Evolutionary conservation across 2,113 vertebrate genomes (phyloP).

Genomic region (Eublepharis macularius): DNA sequence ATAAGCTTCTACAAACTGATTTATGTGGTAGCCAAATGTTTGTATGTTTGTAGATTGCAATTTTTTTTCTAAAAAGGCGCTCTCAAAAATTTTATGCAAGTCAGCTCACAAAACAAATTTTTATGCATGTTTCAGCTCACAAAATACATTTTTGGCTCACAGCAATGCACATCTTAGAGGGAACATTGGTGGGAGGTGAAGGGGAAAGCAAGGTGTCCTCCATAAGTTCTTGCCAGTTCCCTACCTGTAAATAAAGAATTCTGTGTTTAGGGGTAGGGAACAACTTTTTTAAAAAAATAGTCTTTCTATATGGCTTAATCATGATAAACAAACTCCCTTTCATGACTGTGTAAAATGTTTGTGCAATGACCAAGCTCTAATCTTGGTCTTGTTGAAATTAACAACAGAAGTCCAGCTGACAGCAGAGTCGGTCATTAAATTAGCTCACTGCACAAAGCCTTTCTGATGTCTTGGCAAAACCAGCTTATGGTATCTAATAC

Average conservation of each 20-base stretch:
- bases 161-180: too few relatives aligned
- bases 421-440: conserved; percentile 23
- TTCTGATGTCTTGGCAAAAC: background rate
- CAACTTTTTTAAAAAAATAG: conserved; percentile 3
- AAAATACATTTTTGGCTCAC: too few relatives aligned
- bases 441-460: conserved; percentile 8
- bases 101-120: too few relatives aligned
- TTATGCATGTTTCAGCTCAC: too few relatives aligned
- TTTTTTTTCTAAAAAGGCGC: too few relatives aligned
- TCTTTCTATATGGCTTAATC: conserved; percentile 28
- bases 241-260: conserved; percentile 13
- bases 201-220: too few relatives aligned
- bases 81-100: too few relatives aligned
- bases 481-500: background rate
- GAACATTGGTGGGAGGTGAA: too few relatives aligned
- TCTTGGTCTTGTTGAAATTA: conserved; percentile 14
- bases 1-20: too few relatives aligned
- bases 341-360: conserved; percentile 28
- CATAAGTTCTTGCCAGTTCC: too few relatives aligned
- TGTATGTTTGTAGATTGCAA: too few relatives aligned
- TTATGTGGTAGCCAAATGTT: too few relatives aligned
- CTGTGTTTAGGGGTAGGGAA: background rate
- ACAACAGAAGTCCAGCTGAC: conserved; percentile 1
- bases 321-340: conserved; percentile 20
- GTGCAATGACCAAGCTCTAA: background rate